Evolutionary conservation across 2,888 invertebrate genomes (phyloP), one percentile per base, ranked within the genome.

Genomic region (Drosophila ustulata): DNA sequence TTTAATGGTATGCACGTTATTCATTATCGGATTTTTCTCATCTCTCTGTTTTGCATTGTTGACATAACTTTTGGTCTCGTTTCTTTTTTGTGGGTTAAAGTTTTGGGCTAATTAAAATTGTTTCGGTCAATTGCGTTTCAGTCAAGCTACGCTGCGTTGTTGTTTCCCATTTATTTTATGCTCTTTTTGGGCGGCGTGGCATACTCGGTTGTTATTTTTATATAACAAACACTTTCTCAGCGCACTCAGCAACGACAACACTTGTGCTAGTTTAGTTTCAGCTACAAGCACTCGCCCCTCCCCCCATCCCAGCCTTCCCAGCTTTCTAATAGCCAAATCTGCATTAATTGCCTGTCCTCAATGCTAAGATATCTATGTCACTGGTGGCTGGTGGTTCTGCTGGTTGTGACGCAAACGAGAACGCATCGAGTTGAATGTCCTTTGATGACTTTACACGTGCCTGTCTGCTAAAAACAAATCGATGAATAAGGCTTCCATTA

Each of bases 401-500:
- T 46, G 32, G 5, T 28, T 41, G 13, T 73, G 74, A 75, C 69
- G 76, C 65, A 57, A 50, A 43, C 11, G 11, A 18, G 45, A 63
- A 59, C 49, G 23, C 52, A 47, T 61, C 1, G 50, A 69, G 88
- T 82, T 87, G 85, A 88, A 74, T 78, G 85, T 84, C 85, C 81
- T 76, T 69, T 78, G 34, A 45, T 43, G 30, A 4, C 41, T 53
- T 64, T 52, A 63, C 41, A 57, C 56, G 68, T 61, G 41, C 25
- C 69, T n/a, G 32, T 11, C 8, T 51, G 13, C 41, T 32, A 49
- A 77, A 67, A 70, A 43, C 65, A 59, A 82, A 88, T 82, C 83
- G 83, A 82, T 86, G 80, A 57, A 66, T 64, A 61, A 49, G 62
- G 82, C 58, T 79, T 78, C 70, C 86, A 88, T 78, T 78, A 71